Conservation (phyloP, 2,888 invertebrate genomes). For the Pecten maximus region DNA sequence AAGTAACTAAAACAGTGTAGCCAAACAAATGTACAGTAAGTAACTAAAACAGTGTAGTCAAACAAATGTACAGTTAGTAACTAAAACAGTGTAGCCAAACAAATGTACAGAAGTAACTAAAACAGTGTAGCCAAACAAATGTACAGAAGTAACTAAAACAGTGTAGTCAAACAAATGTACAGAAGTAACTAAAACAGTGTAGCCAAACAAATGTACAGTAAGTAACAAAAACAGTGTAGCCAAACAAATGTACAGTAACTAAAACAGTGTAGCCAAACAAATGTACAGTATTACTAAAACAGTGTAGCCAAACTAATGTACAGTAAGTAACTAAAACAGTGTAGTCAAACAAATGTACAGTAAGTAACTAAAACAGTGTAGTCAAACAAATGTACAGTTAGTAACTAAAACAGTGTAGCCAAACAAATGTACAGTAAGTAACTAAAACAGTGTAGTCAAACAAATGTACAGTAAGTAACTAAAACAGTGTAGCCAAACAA, state of each 20-base stretch:
- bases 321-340: constrained; percentile 73
- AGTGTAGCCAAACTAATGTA: constrained; percentile 82
- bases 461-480: not conserved
- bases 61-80: constrained; percentile 82
- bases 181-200: too few species aligned
- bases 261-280: constrained; percentile 58
- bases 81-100: too few species aligned
- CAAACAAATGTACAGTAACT: constrained; percentile 82
- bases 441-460: too few species aligned
- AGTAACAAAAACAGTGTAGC: constrained; percentile 67
- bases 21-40: constrained; percentile 82
- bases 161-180: too few species aligned
- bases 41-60: constrained; percentile 56
- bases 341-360: constrained; percentile 81
- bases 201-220: constrained; percentile 82
- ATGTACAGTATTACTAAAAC: not conserved
- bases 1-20: too few species aligned
- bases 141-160: constrained; percentile 80
- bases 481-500: constrained; percentile 83
- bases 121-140: constrained; percentile 82
- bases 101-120: not conserved
- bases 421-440: constrained; percentile 82
- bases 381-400: too few species aligned
- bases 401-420: too few species aligned
- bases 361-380: too few species aligned